These are phyloP conservation scores for Laupala kohalensis DNA, from an alignment of 1,140 invertebrate species.

Conservation along the genomic window DNA sequence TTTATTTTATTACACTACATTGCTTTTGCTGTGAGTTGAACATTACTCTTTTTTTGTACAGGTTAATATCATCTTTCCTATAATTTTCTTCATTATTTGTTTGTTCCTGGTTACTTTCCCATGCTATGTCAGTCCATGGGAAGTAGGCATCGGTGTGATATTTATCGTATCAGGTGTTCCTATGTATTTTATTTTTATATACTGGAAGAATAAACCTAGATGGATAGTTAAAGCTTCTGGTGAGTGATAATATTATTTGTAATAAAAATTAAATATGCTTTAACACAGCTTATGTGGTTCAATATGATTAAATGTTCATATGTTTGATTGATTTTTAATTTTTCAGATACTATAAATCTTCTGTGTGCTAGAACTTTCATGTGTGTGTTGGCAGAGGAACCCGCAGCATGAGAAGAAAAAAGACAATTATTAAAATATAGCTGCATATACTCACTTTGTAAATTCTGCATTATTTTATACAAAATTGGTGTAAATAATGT, in stretches of 20 bases:
- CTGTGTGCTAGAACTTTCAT: slow-evolving; percentile 60
- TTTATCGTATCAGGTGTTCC: slow-evolving; percentile 83
- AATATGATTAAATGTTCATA: not conserved
- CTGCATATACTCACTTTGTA: not conserved
- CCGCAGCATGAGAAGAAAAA: not conserved
- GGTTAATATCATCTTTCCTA: slow-evolving; percentile 60
- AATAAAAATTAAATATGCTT: not conserved
- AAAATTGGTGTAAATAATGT: not conserved
- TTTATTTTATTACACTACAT: not conserved
- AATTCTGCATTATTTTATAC: not conserved
- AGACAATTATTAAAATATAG: not conserved
- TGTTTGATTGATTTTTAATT: slow-evolving; percentile 15
- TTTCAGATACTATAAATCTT: slow-evolving; percentile 48
- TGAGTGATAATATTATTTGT: slow-evolving; percentile 13
- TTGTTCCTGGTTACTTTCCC: slow-evolving; percentile 71
- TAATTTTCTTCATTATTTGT: slow-evolving; percentile 72
- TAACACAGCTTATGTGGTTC: not conserved
- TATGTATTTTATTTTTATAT: slow-evolving; percentile 76
- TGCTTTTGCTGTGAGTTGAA: not conserved
- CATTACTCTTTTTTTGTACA: slow-evolving; percentile 19
- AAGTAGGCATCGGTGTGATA: slow-evolving; percentile 67
- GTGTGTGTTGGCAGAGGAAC: slow-evolving; percentile 47
- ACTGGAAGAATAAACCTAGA: slow-evolving; percentile 68
- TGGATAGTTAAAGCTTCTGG: slow-evolving; percentile 24
- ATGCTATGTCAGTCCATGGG: slow-evolving; percentile 57